Evolutionary conservation across 1,140 invertebrate genomes (phyloP).

Genomic region (Drosophila pruinosa): DNA sequence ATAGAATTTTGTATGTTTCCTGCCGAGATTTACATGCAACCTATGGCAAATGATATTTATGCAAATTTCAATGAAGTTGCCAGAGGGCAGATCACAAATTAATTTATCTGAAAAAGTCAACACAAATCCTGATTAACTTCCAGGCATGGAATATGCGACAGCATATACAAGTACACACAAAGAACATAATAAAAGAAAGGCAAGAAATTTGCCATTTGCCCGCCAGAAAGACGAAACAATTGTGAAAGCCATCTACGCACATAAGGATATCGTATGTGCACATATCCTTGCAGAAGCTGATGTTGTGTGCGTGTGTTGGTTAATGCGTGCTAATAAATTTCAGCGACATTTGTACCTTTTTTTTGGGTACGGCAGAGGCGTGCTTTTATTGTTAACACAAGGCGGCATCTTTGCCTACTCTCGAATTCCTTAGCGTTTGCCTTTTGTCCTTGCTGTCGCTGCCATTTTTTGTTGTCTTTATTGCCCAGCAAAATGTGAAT

Average conservation of each 20-base stretch:
- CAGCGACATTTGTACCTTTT: conserved; percentile 75
- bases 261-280: conserved; percentile 7
- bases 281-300: conserved; percentile 19
- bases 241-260: conserved; percentile 39
- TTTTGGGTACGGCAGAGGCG: conserved; percentile 14
- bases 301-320: conserved; percentile 45
- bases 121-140: conserved; percentile 79
- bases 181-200: conserved; percentile 20
- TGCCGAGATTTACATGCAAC: conserved; percentile 53
- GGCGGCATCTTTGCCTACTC: conserved; percentile 45
- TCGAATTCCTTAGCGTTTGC: conserved; percentile 52
- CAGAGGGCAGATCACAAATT: conserved; percentile 57
- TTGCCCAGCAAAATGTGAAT: conserved; percentile 30
- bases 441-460: conserved; percentile 31
- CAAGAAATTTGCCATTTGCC: conserved; percentile 61
- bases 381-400: conserved; percentile 70
- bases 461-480: conserved; percentile 50
- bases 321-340: conserved; percentile 77
- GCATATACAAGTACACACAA: conserved; percentile 27
- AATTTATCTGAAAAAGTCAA: conserved; percentile 66
- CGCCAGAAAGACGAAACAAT: conserved; percentile 71
- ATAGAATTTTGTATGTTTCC: conserved; percentile 36
- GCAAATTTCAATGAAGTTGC: conserved; percentile 68
- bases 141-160: conserved; percentile 33
- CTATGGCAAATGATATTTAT: conserved; percentile 74